Conservation (phyloP, 2,888 invertebrate species). For the Octonoba sinensis region DNA sequence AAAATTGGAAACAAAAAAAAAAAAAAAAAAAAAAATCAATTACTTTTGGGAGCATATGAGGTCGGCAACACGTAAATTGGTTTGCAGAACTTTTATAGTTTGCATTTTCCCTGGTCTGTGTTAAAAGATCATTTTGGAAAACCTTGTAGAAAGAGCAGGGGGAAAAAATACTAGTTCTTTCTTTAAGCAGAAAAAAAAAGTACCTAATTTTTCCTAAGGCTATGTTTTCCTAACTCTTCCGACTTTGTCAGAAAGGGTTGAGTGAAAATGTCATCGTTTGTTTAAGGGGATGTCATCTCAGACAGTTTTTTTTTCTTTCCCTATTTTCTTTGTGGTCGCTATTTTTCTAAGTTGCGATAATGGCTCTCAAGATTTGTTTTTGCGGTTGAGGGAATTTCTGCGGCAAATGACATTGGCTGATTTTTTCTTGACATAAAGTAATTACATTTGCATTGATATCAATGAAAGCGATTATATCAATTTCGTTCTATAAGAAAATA, state of each 20-base stretch:
- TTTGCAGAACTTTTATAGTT: too few relatives aligned
- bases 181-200: constrained; percentile 29
- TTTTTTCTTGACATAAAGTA: not conserved
- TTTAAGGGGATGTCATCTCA: constrained; percentile 33
- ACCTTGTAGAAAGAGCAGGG: too few relatives aligned
- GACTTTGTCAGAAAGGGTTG: constrained; percentile 52
- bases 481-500: too few relatives aligned
- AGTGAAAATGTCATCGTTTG: constrained; percentile 61
- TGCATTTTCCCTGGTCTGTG: too few relatives aligned
- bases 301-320: constrained; percentile 12
- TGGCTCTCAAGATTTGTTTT: constrained; percentile 38
- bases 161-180: constrained; percentile 5
- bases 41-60: constrained; percentile 21
- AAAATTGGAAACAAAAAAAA: constrained; percentile 4
- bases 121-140: too few relatives aligned
- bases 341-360: constrained; percentile 34
- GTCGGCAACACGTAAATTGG: not conserved
- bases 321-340: constrained; percentile 13
- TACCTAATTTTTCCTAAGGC: constrained; percentile 24
- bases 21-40: constrained; percentile 30
- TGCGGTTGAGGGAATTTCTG: constrained; percentile 18
- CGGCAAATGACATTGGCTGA: not conserved
- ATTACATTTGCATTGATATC: too few relatives aligned
- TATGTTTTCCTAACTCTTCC: constrained; percentile 52
- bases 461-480: too few relatives aligned